These are phyloP conservation scores for Lagopus leucura DNA, from an alignment of 2,113 vertebrate genomes.

Conservation along the genomic window DNA sequence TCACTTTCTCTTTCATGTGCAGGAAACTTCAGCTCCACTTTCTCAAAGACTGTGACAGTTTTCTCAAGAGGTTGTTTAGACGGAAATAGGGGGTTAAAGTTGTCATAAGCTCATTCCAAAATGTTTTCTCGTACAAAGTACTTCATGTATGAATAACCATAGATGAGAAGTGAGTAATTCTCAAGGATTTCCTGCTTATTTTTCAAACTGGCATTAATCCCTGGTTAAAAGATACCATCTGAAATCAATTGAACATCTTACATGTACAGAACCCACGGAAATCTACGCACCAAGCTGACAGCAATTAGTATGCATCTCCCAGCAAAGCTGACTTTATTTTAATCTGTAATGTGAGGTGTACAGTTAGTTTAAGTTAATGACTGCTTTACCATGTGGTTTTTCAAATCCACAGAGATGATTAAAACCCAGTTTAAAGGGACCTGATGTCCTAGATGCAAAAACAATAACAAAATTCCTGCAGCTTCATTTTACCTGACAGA, in stretches of 20 bases:
- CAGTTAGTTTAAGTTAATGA: conserved; percentile 78
- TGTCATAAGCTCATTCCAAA: background rate
- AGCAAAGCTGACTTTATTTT: conserved; percentile 64
- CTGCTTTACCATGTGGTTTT: conserved; percentile 77
- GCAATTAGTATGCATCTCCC: background rate
- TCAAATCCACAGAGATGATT: conserved; percentile 74
- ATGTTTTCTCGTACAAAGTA: background rate
- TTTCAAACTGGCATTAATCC: conserved; percentile 64
- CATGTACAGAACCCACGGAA: background rate
- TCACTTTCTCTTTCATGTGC: conserved; percentile 34
- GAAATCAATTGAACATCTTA: conserved; percentile 52
- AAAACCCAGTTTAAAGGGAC: conserved; percentile 69
- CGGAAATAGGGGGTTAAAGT: conserved; percentile 7
- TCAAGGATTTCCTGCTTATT: conserved; percentile 54
- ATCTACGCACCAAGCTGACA: conserved; percentile 15
- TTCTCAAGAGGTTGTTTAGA: conserved; percentile 21
- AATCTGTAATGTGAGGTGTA: conserved; percentile 60
- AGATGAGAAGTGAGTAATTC: conserved; percentile 62
- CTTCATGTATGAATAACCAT: conserved; percentile 43
- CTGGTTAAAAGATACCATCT: conserved; percentile 55
- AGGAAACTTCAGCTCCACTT: conserved; percentile 15
- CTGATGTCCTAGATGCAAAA: background rate
- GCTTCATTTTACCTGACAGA: conserved; percentile 36
- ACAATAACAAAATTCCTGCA: background rate
- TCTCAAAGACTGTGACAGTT: background rate